Evolutionary conservation across 2,888 invertebrate species (phyloP).

Genomic region (Auanema sp.): DNA sequence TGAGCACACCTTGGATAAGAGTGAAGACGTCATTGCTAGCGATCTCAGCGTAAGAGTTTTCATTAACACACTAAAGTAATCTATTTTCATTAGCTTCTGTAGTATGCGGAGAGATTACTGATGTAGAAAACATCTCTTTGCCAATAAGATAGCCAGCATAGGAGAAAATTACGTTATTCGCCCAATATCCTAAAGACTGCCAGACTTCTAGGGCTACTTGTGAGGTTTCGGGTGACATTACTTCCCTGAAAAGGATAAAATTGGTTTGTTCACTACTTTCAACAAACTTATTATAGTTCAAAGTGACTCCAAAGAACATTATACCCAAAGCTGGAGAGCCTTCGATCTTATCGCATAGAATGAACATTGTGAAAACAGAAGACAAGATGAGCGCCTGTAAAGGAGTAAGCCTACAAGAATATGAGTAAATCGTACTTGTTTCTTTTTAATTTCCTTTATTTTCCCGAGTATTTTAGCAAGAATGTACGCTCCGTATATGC

Average conservation of each 20-base stretch:
- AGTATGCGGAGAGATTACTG: not conserved
- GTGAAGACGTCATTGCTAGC: slow-evolving; percentile 14
- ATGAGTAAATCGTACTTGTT: slow-evolving; percentile 10
- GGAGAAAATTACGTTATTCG: slow-evolving; percentile 72
- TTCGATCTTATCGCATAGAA: slow-evolving; percentile 60
- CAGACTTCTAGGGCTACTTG: slow-evolving; percentile 65
- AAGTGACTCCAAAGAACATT: slow-evolving; percentile 66
- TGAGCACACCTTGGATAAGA: slow-evolving; percentile 16
- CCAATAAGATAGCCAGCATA: slow-evolving; percentile 68
- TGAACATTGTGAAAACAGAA: slow-evolving; percentile 66
- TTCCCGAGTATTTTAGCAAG: slow-evolving; percentile 20
- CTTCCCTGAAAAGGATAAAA: slow-evolving; percentile 14
- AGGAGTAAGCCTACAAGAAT: not conserved
- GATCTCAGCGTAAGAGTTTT: slow-evolving; percentile 4
- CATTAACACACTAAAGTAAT: no score
- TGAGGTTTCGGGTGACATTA: slow-evolving; percentile 63
- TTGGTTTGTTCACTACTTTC: no score
- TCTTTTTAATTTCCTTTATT: slow-evolving; percentile 15
- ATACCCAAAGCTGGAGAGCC: slow-evolving; percentile 68
- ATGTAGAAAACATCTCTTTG: slow-evolving; percentile 13
- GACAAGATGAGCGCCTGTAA: slow-evolving; percentile 22
- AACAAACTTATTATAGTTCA: slow-evolving; percentile 65
- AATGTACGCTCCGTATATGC: slow-evolving; percentile 15
- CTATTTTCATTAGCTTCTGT: not conserved
- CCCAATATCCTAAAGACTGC: slow-evolving; percentile 67